phyloP scores from a whole-genome alignment of 2,797 vertebrate genomes.

The Chiroxiphia lanceolata region DNA sequence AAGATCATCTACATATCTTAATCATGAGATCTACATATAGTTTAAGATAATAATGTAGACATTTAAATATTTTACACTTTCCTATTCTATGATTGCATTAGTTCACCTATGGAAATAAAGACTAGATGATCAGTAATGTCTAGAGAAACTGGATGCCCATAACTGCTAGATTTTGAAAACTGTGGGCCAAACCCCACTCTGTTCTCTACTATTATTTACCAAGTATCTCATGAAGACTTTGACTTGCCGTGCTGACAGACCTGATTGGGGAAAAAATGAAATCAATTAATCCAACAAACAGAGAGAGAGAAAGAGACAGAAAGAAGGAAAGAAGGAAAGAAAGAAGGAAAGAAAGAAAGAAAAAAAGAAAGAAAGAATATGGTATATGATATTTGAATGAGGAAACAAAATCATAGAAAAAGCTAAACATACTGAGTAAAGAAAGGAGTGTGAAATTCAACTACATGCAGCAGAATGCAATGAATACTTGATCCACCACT shows the following conservation, averaged over 20 bases:
- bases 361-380: too few species aligned
- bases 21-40: background rate
- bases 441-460: background rate
- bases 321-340: background rate
- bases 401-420: background rate
- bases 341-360: background rate
- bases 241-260: background rate
- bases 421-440: background rate
- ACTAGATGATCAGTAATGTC: background rate
- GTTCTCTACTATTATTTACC: background rate
- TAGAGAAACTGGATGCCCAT: background rate
- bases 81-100: background rate
- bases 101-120: background rate
- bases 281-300: background rate
- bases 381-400: background rate
- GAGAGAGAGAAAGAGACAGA: background rate
- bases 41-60: background rate
- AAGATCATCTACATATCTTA: background rate
- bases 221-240: background rate
- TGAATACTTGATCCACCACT: background rate
- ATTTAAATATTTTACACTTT: background rate
- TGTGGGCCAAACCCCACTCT: background rate
- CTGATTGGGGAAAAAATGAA: background rate
- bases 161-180: background rate
- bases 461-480: background rate